phyloP scores from a whole-genome alignment of 2,113 vertebrate species.

The Pseudorectes ferrugineus region DNA sequence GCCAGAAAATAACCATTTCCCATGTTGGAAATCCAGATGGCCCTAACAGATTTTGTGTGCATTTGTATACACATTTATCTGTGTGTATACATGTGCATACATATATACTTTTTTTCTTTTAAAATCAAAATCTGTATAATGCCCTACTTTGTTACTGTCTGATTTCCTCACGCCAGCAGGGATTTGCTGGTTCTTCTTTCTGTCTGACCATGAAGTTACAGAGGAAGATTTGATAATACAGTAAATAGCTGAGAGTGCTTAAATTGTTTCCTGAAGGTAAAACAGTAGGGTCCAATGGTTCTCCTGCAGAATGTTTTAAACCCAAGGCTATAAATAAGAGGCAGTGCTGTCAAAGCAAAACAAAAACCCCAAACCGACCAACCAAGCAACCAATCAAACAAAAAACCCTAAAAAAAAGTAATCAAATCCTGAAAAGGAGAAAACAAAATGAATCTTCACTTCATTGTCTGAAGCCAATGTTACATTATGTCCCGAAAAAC shows the following conservation, averaged over 20 bases:
- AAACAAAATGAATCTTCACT: background rate
- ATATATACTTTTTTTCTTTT: background rate
- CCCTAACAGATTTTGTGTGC: conserved; percentile 16
- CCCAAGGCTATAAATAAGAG: background rate
- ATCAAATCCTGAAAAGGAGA: background rate
- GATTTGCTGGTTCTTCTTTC: background rate
- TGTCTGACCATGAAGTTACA: background rate
- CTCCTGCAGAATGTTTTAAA: conserved; percentile 7
- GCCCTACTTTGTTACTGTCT: background rate
- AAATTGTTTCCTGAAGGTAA: conserved; percentile 39
- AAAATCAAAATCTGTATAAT: background rate
- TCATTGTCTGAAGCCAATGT: background rate
- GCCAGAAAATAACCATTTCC: background rate
- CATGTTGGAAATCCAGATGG: conserved; percentile 14
- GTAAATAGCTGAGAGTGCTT: conserved; percentile 26
- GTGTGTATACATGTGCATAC: background rate
- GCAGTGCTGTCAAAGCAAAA: background rate
- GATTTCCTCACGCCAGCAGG: background rate
- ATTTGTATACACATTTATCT: conserved; percentile 9
- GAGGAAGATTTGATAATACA: background rate
- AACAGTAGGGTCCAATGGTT: background rate
- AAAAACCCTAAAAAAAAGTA: accelerated
- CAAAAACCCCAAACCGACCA: background rate
- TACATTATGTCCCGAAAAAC: background rate
- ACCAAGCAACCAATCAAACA: background rate